These are phyloP conservation scores for Pristis pectinata DNA, from an alignment of 2,797 vertebrate species.

Conservation along the genomic window DNA sequence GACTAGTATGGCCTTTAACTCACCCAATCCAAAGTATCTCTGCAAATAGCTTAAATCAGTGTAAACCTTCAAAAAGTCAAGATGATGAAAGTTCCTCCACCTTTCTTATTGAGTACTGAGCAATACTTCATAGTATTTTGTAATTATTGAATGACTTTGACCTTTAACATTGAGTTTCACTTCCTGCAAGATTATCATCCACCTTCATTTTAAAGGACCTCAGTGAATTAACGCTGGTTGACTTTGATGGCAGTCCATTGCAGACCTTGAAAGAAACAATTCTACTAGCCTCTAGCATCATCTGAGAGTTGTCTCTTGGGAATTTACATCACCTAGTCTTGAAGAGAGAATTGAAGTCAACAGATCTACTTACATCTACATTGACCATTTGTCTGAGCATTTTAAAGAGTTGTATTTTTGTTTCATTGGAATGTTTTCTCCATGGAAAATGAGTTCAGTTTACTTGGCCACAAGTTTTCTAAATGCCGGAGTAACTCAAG, in stretches of 20 bases:
- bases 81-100: neutral
- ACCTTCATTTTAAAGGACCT: neutral
- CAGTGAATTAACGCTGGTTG: neutral
- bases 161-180: neutral
- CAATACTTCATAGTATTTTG: neutral
- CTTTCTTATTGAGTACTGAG: neutral
- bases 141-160: neutral
- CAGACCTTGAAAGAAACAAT: neutral
- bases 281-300: neutral
- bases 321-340: neutral
- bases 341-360: neutral
- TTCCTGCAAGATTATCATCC: neutral
- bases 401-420: neutral
- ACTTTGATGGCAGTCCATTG: neutral
- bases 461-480: neutral
- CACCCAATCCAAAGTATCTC: too few species aligned
- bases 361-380: neutral
- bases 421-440: neutral
- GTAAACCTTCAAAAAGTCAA: neutral
- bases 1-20: neutral
- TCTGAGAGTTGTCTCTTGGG: neutral
- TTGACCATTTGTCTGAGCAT: neutral
- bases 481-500: neutral
- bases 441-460: neutral
- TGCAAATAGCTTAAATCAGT: neutral